phyloP scores from a whole-genome alignment of 2,797 vertebrate genomes.

The Pangasius mekongensis region DNA sequence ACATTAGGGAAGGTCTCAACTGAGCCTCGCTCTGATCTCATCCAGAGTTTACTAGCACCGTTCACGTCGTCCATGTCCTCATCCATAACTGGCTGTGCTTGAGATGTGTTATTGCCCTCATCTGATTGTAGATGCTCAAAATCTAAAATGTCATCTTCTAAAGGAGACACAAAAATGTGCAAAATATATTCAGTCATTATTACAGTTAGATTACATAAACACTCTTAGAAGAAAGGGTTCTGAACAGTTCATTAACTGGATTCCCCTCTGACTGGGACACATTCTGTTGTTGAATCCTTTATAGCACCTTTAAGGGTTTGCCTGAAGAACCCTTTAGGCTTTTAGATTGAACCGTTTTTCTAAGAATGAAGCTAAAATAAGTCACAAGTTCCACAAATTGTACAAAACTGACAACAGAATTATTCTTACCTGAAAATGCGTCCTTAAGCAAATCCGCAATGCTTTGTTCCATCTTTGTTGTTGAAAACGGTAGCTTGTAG shows the following conservation, averaged over 20 bases:
- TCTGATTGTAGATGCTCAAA: slow-evolving; percentile 68
- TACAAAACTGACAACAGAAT: not conserved
- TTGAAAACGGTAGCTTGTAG: slow-evolving; percentile 34
- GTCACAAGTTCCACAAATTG: not conserved
- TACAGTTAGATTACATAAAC: not conserved
- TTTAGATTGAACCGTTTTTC: not conserved
- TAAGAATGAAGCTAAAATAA: not conserved
- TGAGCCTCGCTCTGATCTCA: slow-evolving; percentile 37
- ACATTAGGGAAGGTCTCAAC: slow-evolving; percentile 33
- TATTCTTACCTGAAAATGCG: slow-evolving; percentile 71
- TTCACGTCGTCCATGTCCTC: slow-evolving; percentile 57
- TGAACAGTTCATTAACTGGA: not conserved
- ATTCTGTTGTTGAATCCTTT: not conserved
- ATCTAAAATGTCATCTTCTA: slow-evolving; percentile 64
- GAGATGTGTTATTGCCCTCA: slow-evolving; percentile 44
- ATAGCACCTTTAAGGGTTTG: not conserved
- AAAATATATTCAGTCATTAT: slow-evolving; percentile 6
- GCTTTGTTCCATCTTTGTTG: slow-evolving; percentile 70
- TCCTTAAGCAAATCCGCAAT: slow-evolving; percentile 66
- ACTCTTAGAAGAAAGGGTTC: not conserved
- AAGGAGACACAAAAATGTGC: not conserved
- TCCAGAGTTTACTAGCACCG: slow-evolving; percentile 46
- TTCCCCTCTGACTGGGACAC: not conserved
- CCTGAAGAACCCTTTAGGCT: not conserved
- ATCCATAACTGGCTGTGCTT: slow-evolving; percentile 51